phyloP scores from a whole-genome alignment of 2,888 invertebrate genomes.

The Ophion ventricosus region DNA sequence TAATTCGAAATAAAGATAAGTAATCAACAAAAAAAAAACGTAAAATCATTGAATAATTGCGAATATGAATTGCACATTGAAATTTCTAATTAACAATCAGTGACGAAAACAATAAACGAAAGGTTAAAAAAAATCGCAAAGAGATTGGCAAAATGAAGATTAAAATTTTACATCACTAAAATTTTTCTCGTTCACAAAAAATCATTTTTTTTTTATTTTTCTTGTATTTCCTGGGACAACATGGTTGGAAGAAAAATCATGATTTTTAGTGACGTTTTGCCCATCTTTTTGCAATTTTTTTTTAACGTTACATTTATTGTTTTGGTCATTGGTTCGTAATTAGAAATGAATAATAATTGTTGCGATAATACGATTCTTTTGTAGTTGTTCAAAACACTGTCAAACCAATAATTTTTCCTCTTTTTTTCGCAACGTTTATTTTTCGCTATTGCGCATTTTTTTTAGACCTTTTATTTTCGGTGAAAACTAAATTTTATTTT shows the following conservation, averaged over 20 bases:
- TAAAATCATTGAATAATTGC: neutral
- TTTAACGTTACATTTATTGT: too few relatives aligned
- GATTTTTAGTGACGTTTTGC: too few relatives aligned
- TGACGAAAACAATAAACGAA: neutral
- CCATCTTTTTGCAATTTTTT: too few relatives aligned
- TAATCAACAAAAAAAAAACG: neutral
- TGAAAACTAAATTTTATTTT: neutral
- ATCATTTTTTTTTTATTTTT: neutral
- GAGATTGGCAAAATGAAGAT: neutral
- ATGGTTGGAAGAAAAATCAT: neutral
- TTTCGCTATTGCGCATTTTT: too few relatives aligned
- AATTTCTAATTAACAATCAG: neutral
- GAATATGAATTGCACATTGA: neutral
- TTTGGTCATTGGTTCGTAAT: too few relatives aligned
- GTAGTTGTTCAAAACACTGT: too few relatives aligned
- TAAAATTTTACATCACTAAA: neutral
- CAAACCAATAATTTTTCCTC: too few relatives aligned
- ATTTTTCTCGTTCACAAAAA: neutral
- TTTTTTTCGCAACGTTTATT: too few relatives aligned
- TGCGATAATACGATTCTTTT: too few relatives aligned
- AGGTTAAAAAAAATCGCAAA: neutral
- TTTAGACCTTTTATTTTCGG: neutral
- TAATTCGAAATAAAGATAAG: neutral
- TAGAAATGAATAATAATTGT: too few relatives aligned
- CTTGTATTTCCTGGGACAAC: neutral